Percentiles rank a stretch among this genome's conserved stretches.
phyloP scores from a whole-genome alignment of 2,888 invertebrate species.

The Drosophila helvetica region DNA sequence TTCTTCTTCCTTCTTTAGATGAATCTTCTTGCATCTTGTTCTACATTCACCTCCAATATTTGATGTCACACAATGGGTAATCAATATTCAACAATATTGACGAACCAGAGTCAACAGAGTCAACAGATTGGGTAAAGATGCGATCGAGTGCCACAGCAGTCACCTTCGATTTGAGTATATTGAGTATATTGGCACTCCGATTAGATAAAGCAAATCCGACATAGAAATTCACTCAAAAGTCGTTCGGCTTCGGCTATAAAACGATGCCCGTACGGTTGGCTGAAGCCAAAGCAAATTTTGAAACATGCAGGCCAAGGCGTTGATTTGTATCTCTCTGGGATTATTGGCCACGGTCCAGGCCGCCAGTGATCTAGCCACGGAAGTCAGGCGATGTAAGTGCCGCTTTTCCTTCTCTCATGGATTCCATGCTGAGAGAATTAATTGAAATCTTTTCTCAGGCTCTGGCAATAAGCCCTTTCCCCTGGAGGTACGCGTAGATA shows the following conservation, averaged over 20 bases:
- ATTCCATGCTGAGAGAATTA: neutral
- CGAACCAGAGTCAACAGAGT: too few relatives aligned
- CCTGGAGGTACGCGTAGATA: constrained; percentile 69
- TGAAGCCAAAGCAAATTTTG: constrained; percentile 21
- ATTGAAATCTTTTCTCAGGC: constrained; percentile 47
- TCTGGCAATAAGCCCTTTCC: constrained; percentile 74
- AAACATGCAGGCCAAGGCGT: constrained; percentile 47
- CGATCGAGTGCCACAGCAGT: neutral
- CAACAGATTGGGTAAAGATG: neutral
- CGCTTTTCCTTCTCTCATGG: fast-evolving
- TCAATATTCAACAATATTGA: too few relatives aligned
- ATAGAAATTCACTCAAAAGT: constrained; percentile 9
- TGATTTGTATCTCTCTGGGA: constrained; percentile 44
- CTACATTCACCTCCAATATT: too few relatives aligned
- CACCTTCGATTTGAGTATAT: constrained; percentile 2
- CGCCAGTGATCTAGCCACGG: constrained; percentile 53
- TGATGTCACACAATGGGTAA: too few relatives aligned
- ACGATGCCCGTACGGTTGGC: constrained; percentile 32
- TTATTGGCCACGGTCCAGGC: constrained; percentile 30
- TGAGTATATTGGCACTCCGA: constrained; percentile 2
- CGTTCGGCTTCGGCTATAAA: constrained; percentile 28
- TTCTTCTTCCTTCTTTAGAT: too few relatives aligned
- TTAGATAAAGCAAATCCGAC: constrained; percentile 25
- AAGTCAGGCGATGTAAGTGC: constrained; percentile 70
- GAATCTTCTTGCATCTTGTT: too few relatives aligned